Conservation (phyloP, 2,113 vertebrate genomes). For the Myotis lucifugus region DNA sequence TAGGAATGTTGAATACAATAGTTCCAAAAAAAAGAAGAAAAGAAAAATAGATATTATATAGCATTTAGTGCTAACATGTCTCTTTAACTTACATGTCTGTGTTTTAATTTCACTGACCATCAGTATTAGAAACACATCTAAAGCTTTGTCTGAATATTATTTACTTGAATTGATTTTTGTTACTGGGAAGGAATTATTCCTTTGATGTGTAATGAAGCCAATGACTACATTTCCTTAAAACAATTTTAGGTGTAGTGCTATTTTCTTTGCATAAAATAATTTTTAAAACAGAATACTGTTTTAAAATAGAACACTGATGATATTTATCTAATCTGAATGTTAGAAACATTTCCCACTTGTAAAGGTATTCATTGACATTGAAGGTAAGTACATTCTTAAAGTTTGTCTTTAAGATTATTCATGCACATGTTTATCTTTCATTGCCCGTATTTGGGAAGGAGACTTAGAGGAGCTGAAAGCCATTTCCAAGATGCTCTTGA, state of each 20-base stretch:
- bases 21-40: background rate
- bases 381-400: background rate
- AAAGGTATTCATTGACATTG: background rate
- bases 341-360: background rate
- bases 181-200: background rate
- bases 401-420: background rate
- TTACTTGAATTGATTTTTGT: slow-evolving; percentile 36
- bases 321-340: background rate
- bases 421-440: background rate
- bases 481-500: background rate
- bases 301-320: background rate
- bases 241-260: background rate
- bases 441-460: background rate
- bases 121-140: slow-evolving; percentile 1
- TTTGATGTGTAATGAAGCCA: background rate
- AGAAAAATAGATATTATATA: background rate
- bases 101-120: slow-evolving; percentile 21
- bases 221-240: background rate
- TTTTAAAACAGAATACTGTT: background rate
- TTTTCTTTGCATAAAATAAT: background rate
- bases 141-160: background rate
- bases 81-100: background rate
- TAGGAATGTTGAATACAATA: background rate
- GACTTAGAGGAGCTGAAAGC: background rate
- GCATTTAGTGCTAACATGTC: background rate